Conservation (phyloP, 2,888 invertebrate genomes). For the Cataglyphis albicans region DNA sequence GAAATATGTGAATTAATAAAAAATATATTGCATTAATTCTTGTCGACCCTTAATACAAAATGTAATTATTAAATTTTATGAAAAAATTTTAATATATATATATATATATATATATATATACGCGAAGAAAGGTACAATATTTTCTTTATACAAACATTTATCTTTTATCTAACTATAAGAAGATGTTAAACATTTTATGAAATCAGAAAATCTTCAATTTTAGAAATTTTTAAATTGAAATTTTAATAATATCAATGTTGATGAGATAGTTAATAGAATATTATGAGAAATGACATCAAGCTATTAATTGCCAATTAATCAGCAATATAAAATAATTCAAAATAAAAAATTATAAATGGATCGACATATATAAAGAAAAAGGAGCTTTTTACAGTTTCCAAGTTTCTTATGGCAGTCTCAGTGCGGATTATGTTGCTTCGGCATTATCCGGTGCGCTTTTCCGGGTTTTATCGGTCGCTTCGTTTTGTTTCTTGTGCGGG, state of each 20-base stretch:
- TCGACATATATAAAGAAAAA: background rate
- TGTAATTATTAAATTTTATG: background rate
- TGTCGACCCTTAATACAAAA: background rate
- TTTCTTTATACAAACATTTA: background rate
- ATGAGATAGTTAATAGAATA: background rate
- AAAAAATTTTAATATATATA: background rate
- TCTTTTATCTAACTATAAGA: background rate
- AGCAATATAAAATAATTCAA: background rate
- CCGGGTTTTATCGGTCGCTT: constrained; percentile 46
- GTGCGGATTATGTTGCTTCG: constrained; percentile 33
- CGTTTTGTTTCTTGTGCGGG: constrained; percentile 41
- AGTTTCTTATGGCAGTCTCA: constrained; percentile 36
- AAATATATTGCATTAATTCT: background rate
- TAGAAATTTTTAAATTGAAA: background rate
- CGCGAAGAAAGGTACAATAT: background rate
- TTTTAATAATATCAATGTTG: background rate
- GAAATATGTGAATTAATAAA: background rate
- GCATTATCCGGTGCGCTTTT: constrained; percentile 35
- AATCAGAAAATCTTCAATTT: background rate
- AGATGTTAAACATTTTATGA: background rate
- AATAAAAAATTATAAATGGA: background rate
- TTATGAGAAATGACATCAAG: background rate
- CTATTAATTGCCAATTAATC: background rate
- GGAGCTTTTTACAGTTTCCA: constrained; percentile 15
- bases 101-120: background rate